Evolutionary conservation across 2,113 vertebrate genomes (phyloP).

Genomic region (Lagopus muta): DNA sequence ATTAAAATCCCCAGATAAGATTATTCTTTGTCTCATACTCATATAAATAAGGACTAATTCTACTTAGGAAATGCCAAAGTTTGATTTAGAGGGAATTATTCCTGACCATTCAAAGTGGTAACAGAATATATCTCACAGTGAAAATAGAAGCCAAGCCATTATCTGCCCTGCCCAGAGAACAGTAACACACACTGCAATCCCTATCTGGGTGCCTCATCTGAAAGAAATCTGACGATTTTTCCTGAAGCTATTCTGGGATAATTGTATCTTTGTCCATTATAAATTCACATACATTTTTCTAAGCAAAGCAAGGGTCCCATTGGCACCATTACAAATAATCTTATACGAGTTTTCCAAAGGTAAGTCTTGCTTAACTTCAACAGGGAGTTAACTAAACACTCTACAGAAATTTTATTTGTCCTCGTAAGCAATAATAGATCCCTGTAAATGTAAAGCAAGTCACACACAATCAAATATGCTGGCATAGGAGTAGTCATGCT

Average conservation of each 20-base stretch:
- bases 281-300: slow-evolving; percentile 48
- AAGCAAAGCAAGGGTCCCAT: slow-evolving; percentile 14
- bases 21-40: not conserved
- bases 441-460: slow-evolving; percentile 42
- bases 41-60: not conserved
- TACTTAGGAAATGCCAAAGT: not conserved
- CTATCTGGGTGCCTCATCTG: not conserved
- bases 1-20: slow-evolving; percentile 6
- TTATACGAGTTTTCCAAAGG: slow-evolving; percentile 44
- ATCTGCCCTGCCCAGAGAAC: not conserved
- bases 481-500: slow-evolving; percentile 19
- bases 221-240: not conserved
- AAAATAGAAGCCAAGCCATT: not conserved
- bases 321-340: slow-evolving; percentile 26
- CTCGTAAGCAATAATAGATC: slow-evolving; percentile 37
- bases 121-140: not conserved
- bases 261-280: slow-evolving; percentile 39
- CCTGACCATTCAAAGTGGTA: not conserved
- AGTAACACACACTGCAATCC: not conserved
- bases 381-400: slow-evolving; percentile 28
- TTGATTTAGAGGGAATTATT: slow-evolving; percentile 3
- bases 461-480: slow-evolving; percentile 34
- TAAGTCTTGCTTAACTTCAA: slow-evolving; percentile 24
- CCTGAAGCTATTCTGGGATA: slow-evolving; percentile 33
- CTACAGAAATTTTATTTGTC: slow-evolving; percentile 39